A percentile compares a stretch with the other conserved stretches of the same genome.
phyloP scores from a whole-genome alignment of 1,140 invertebrate genomes.

The Brachionus asplanchnoidis region DNA sequence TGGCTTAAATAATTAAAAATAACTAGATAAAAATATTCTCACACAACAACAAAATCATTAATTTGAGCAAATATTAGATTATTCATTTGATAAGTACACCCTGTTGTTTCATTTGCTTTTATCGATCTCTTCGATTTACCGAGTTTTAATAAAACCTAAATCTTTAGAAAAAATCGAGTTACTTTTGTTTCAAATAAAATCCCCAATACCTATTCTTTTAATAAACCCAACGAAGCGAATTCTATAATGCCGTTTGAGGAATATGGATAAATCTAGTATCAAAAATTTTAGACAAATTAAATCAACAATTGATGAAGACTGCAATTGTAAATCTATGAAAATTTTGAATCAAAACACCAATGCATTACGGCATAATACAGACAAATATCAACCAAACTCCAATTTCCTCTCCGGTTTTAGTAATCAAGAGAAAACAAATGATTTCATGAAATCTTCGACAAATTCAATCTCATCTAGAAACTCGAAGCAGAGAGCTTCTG shows the following conservation, averaged over 20 bases:
- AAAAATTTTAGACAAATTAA: constrained; percentile 1
- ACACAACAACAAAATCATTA: neutral
- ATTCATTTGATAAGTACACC: neutral
- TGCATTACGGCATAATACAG: neutral
- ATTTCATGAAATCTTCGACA: constrained; percentile 15
- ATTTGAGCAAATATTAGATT: neutral
- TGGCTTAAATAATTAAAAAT: neutral
- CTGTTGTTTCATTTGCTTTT: neutral
- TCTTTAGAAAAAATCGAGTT: neutral
- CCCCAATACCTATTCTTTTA: neutral
- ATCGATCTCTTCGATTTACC: neutral
- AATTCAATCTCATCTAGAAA: neutral
- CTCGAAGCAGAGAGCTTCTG: neutral
- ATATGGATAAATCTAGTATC: constrained; percentile 23
- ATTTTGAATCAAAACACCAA: neutral
- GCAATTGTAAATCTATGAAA: neutral
- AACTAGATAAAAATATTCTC: neutral
- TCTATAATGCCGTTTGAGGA: constrained; percentile 19
- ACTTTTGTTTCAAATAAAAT: neutral
- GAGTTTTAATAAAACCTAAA: neutral
- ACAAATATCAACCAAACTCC: neutral
- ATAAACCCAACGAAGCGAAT: neutral
- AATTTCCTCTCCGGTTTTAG: neutral
- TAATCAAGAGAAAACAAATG: constrained; percentile 3
- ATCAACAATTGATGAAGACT: neutral